Evolutionary conservation across 2,797 vertebrate species (phyloP), one percentile per base, ranked within the genome.

Genomic region (Sebastes trivittatus): DNA sequence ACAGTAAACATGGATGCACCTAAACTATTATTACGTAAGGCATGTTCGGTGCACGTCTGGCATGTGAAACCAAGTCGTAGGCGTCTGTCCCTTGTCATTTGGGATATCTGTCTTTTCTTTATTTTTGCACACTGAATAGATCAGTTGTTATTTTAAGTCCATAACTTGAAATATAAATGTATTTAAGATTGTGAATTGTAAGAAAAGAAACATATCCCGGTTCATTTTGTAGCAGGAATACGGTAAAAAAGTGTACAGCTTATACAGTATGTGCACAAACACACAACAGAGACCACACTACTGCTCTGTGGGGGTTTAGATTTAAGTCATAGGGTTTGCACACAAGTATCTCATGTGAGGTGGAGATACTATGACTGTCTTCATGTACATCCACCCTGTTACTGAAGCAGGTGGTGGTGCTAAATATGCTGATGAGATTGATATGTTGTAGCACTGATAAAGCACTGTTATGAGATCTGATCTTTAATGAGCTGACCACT

Each of bases 271-370:
- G 75, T 86, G 83, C 69, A 89, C 80, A 81, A 70, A 69, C 27
- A 71, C 32, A 70, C 54, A 59, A 29, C 32, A 55, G 7, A 79
- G 79, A 80, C 70, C 81, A 75, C 70, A 77, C 68, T 72, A 83
- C 72, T 75, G 76, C 81, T 88, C 63, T 83, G 81, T 75, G 78
- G 30, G 38, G 54, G 64, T 81, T 82, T 65, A 77, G 75, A 75
- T 78, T 87, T 58, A 82, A 92, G 82, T 86, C 89, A 92, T 88
- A 82, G 72, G 54, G 81, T 93, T 94, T 94, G 94, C 94, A 94
- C 93, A 90, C 16, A 82, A 36, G 76, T 90, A 82, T 92, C 87
- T 90, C 69, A 25, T 62, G 54, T 81, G 81, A 91, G 62, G 72
- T 77, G 62, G 87, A 84, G 89, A 87, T 86, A 81, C 81, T 61